Base-by-base conservation (phyloP, 2,888 invertebrate genomes). In the Acleris laterana region DNA sequence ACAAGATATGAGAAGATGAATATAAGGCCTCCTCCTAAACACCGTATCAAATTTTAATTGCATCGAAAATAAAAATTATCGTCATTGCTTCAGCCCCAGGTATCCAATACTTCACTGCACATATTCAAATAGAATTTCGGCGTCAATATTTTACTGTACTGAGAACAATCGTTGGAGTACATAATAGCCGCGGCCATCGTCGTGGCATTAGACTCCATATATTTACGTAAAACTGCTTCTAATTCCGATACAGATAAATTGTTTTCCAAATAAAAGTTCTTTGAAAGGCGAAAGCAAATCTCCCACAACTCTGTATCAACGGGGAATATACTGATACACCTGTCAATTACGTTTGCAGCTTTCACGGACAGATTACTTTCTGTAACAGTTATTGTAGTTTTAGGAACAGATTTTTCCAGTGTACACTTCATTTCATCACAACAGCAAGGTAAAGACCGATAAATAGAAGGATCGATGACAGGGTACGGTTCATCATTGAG, bases 161-260 rank as follows among this genome's bases (percentile, higher is more conserved):
- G 85, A 22, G 85, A 76, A 66, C 91, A 92, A 71, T 93, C 92
- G 38, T 85, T 88, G 0, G 92, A 91, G 70, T 86, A 93, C 89
- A 93, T 87, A 5, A 93, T 84, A 3, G 93, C 93, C 0, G 88
- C 87, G 1, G 91, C 91, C 90, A 93, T 89, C 0, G 90, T 86
- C 1, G 85, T 82, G 1, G 89, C 87, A 62, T 93, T 83, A 0
- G 89, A 86, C 68, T 93, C 89, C 88, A 94, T 93, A 63, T 94
- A 93, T 68, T 94, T 94, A 17, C 93, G 79, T 62, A 95, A 84
- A 4, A 95, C 88, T 4, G 81, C 83, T 79, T 95, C 95, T 68
- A 95, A 82, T 61, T 90, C 91, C 11, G 87, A 81, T 66, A 94
- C 87, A 17, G 80, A 81, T 68, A 93, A 75, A 69, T 85, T 74